Percentiles rank a stretch among this genome's conserved stretches.
These are phyloP conservation scores for Cyanoliseus patagonus DNA, from an alignment of 2,113 vertebrate species.

Conservation along the genomic window DNA sequence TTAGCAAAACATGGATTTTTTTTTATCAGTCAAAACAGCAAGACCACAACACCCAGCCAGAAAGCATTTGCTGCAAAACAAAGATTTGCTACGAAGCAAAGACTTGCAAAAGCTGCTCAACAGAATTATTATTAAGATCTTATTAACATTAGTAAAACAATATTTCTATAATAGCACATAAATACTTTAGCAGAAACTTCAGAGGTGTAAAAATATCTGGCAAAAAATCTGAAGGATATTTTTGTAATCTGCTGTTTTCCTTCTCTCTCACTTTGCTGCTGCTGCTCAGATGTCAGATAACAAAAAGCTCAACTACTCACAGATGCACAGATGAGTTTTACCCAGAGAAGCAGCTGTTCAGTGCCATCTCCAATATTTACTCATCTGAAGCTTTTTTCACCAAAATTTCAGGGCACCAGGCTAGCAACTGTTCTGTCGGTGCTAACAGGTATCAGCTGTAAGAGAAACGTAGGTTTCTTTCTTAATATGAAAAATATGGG, in stretches of 20 bases:
- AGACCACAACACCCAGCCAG: not conserved
- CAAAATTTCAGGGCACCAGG: not conserved
- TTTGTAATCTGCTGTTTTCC: not conserved
- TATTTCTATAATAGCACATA: not conserved
- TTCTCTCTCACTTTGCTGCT: not conserved
- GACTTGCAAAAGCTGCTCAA: not conserved
- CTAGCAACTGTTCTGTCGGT: not conserved
- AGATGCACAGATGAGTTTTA: not conserved
- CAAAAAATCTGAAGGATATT: not conserved
- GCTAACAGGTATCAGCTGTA: not conserved
- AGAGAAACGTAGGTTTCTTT: not conserved
- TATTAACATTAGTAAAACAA: not conserved
- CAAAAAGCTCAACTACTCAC: not conserved
- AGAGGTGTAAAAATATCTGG: not conserved
- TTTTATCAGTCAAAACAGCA: not conserved
- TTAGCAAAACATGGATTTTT: not conserved
- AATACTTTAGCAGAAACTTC: not conserved
- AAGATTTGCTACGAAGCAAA: not conserved
- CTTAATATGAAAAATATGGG: not conserved
- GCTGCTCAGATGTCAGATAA: not conserved
- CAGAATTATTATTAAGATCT: not conserved
- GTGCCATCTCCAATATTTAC: not conserved
- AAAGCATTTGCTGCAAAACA: not conserved
- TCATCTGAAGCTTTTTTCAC: not conserved
- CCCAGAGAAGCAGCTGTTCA: not conserved